Evolutionary conservation across 1,140 invertebrate genomes (phyloP).

Genomic region (Papilio polyxenes): DNA sequence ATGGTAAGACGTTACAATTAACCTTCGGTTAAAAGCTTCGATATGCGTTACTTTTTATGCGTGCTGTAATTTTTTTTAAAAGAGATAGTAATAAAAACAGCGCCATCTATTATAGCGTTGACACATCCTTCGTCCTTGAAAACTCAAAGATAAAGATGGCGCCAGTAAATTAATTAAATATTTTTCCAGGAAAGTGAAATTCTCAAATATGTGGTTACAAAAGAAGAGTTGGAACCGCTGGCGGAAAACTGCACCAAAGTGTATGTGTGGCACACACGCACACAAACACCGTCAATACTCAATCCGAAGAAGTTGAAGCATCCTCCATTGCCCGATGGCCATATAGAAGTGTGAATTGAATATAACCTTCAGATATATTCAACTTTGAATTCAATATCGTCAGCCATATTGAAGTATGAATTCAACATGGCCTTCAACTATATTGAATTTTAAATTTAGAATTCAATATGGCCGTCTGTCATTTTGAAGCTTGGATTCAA

Average conservation of each 20-base stretch:
- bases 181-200: conserved; percentile 90
- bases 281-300: conserved; percentile 89
- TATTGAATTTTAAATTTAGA: neutral
- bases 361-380: neutral
- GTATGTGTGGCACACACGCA: conserved; percentile 98
- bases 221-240: conserved; percentile 91
- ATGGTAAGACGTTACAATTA: neutral
- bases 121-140: neutral
- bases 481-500: neutral
- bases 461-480: neutral
- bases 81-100: neutral
- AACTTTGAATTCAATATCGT: neutral
- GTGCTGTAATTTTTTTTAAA: neutral
- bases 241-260: conserved; percentile 95
- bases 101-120: neutral
- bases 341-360: conserved; percentile 87
- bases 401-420: neutral
- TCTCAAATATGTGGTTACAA: conserved; percentile 88
- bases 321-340: conserved; percentile 80
- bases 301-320: conserved; percentile 83
- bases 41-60: neutral
- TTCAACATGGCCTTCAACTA: neutral
- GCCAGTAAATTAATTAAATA: conserved; percentile 31
- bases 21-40: neutral
- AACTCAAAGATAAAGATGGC: neutral